phyloP scores from a whole-genome alignment of 2,888 invertebrate genomes.

The Priocnemis perturbator region DNA sequence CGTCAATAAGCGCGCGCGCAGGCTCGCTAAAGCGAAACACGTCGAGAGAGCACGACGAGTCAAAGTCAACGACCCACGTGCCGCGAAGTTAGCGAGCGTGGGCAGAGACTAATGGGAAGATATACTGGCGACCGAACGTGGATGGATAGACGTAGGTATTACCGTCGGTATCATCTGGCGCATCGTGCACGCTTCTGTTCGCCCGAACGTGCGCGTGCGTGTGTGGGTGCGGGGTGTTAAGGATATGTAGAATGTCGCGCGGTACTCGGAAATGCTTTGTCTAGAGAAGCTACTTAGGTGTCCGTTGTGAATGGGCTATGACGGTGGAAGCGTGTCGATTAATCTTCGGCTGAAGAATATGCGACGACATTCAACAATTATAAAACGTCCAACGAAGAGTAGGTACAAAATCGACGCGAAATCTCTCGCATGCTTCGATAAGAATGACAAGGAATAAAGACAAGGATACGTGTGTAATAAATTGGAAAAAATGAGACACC shows the following conservation, averaged over 20 bases:
- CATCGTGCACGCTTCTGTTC: slow-evolving; percentile 46
- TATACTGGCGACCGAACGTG: slow-evolving; percentile 57
- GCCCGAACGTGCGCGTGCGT: slow-evolving; percentile 29
- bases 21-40: slow-evolving; percentile 17
- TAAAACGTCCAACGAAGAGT: too few species aligned
- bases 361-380: not conserved
- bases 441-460: too few species aligned
- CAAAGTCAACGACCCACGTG: slow-evolving; percentile 64
- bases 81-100: slow-evolving; percentile 51
- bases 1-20: slow-evolving; percentile 46
- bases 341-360: not conserved
- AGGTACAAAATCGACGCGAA: too few species aligned
- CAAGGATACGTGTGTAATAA: too few species aligned
- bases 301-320: too few species aligned
- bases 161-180: slow-evolving; percentile 58
- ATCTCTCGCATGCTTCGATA: too few species aligned
- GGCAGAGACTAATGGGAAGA: slow-evolving; percentile 65
- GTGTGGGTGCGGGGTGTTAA: not conserved
- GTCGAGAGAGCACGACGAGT: slow-evolving; percentile 35
- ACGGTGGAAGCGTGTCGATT: too few species aligned
- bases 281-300: too few species aligned
- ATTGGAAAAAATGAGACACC: too few species aligned
- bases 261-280: not conserved
- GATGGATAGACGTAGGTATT: slow-evolving; percentile 62
- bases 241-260: not conserved